Evolutionary conservation across 2,113 vertebrate species (phyloP), one percentile per base, ranked within the genome.

Genomic region (Serinus canaria): DNA sequence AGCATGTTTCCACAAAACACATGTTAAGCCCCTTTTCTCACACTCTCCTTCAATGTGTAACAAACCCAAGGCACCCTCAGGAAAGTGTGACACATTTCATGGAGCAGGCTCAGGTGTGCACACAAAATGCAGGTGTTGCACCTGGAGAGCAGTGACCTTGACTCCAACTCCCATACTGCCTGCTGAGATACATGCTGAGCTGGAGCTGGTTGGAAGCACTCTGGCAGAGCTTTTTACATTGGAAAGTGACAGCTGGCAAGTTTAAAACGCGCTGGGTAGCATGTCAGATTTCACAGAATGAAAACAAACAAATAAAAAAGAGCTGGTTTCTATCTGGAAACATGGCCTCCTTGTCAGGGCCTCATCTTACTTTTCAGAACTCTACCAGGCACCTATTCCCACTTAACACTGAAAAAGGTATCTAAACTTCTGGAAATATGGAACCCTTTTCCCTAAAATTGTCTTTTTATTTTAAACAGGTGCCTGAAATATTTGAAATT

Each of bases 1-100:
- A 52, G 41, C 37, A 56, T 46, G 22, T 94, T 96, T 92, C 74
- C 83, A 95, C 80, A 94, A 97, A 96, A 91, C 6, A 44, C 58
- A 89, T 62, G n/a, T 50, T 64, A 64, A 95, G 24, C 44, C 59
- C 23, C 22, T 77, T 76, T 82, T 75, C 17, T 77, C 78, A 37
- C 41, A 35, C 2, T 37, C 3, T 50, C 43, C 46, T 68, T 85
- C 78, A 62, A 20, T 17, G 60, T 52, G 69, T 63, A 44, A 47
- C 68, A 75, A 93, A 64, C 55, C 11, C 74, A 67, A 46, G 28
- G 39, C 47, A 94, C 37, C 66, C 87, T 84, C 64, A 87, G 79
- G 44, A 95, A 91, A 79, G 20, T 56, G 56, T 9, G 62, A 11
- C 7, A 11, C 13, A 6, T n/a, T 63, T 15, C 49, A 39, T 3